phyloP scores from a whole-genome alignment of 2,797 vertebrate genomes.

The Manis javanica region DNA sequence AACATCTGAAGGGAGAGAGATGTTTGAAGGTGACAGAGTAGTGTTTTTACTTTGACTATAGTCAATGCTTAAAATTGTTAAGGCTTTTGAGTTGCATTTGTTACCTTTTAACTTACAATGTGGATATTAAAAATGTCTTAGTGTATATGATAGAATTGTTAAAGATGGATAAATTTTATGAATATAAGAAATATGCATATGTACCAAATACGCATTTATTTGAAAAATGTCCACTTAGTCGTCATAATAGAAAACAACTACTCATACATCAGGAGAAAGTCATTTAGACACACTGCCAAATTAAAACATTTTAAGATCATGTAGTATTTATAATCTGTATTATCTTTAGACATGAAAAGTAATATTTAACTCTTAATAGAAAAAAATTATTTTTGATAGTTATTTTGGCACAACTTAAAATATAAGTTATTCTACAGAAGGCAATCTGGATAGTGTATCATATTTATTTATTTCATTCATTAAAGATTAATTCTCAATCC shows the following conservation, averaged over 20 bases:
- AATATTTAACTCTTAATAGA: conserved; percentile 23
- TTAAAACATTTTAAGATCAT: conserved; percentile 45
- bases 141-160: conserved; percentile 3
- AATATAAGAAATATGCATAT: conserved; percentile 15
- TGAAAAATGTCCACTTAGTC: not conserved
- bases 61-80: conserved; percentile 30
- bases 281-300: not conserved
- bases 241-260: conserved; percentile 36
- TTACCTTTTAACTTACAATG: conserved; percentile 4
- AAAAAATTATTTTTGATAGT: conserved; percentile 1
- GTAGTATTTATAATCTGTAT: not conserved
- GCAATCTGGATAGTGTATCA: not conserved
- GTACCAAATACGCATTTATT: not conserved
- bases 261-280: not conserved
- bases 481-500: conserved; percentile 4
- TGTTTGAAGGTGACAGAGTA: conserved; percentile 30
- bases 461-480: conserved; percentile 13
- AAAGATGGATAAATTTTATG: conserved; percentile 48
- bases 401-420: conserved; percentile 48
- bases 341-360: conserved; percentile 38
- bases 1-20: conserved; percentile 18
- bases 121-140: conserved; percentile 2
- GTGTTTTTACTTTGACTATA: conserved; percentile 48
- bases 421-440: not conserved
- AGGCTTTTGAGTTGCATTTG: conserved; percentile 7